Base-by-base conservation (phyloP, 2,888 invertebrate species). In the Omphaloscelis lunosa region DNA sequence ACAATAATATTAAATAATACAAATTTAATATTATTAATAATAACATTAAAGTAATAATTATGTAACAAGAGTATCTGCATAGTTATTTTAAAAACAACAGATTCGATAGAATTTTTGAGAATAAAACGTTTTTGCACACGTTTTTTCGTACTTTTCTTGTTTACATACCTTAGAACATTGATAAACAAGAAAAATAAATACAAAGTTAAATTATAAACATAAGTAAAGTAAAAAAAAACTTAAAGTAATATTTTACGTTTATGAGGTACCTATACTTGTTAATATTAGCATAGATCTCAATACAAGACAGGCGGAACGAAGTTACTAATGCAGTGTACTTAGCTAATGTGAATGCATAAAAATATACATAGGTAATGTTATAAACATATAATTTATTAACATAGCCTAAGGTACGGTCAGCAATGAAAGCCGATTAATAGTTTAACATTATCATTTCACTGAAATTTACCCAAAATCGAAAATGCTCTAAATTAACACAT, bases 201-300 rank as follows among this genome's bases (percentile, higher is more conserved):
- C 34, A 34, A 34, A 34, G 34, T 34, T 34, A 34, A 34, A 34
- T 34, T 34, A 34, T 34, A 34, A 34, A 34, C 5, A 3, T 34
- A 3, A 34, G 34, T 0, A 34, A 34, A 34, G 5, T 34, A 34
- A 34, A 2, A 3, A 2, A 2, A 53, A 29, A 9, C 0, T 45
- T 7, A 45, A 8, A 29, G 53, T 65, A 29, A 39, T 12, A 45
- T 72, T 56, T 20, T 29, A 53, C 20, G 27, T 65, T 23, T 67
- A 23, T 27, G 17, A 56, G 17, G 17, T 56, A 27, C n/a, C 5
- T 20, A n/a, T n/a, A 56, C 20, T 65, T 48, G 58, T 48, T 62
- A n/a, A 51, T 75, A 79, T 83, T 83, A 27, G 65, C 72, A 69
- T 53, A 79, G 51, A 12, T 66, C 58, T 59, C 39, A 15, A 12